Percentiles rank a stretch among this genome's conserved stretches.
phyloP scores from a whole-genome alignment of 2,797 vertebrate species.

The Poeciliopsis infans region DNA sequence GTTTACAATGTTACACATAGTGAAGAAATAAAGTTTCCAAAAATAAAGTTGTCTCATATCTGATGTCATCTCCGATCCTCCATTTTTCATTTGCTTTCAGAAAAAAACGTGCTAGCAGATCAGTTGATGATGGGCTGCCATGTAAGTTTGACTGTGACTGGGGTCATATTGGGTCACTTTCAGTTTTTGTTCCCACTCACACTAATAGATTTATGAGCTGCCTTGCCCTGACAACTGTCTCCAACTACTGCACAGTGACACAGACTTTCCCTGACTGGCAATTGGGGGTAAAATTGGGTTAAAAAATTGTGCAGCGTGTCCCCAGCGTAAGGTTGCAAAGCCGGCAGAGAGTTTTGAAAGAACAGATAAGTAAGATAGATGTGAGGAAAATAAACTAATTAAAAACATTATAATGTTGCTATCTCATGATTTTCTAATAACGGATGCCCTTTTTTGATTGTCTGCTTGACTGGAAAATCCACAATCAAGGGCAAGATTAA shows the following conservation, averaged over 20 bases:
- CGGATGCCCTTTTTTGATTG: neutral
- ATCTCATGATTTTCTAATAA: neutral
- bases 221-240: neutral
- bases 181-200: neutral
- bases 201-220: neutral
- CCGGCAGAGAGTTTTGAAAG: neutral
- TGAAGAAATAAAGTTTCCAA: neutral
- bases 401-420: neutral
- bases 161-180: neutral
- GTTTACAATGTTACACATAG: neutral
- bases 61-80: neutral
- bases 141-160: neutral
- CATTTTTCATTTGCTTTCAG: neutral
- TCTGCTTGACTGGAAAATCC: neutral
- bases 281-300: neutral
- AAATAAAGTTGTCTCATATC: neutral
- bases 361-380: neutral
- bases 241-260: neutral
- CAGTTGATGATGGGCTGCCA: neutral
- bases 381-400: neutral
- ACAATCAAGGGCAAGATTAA: neutral
- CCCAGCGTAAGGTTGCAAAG: neutral
- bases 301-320: neutral
- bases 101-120: neutral
- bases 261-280: neutral